Conservation (phyloP, 2,888 invertebrate species). For the Brachypalpus laphriformis region DNA sequence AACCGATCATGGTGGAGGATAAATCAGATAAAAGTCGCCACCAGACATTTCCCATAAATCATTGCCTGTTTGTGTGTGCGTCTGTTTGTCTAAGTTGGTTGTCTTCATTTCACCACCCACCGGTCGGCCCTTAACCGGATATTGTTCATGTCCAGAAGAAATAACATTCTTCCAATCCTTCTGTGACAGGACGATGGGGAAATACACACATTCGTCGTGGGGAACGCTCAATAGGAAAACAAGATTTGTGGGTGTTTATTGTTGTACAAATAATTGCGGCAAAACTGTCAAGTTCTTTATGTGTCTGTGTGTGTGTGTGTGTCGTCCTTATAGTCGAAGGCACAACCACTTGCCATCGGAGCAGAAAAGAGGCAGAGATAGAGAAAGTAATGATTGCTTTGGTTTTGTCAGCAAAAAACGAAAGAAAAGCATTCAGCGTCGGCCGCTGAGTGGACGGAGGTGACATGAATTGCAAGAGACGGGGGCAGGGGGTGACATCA, state of each 20-base stretch:
- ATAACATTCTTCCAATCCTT: conserved; percentile 49
- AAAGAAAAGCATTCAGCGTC: conserved; percentile 16
- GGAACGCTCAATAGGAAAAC: conserved; percentile 39
- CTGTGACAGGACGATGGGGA: conserved; percentile 25
- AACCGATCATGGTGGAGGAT: background rate
- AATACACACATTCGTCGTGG: background rate
- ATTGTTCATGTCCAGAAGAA: conserved; percentile 56
- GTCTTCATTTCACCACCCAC: conserved; percentile 6
- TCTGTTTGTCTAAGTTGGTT: conserved; percentile 36
- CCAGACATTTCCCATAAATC: conserved; percentile 69
- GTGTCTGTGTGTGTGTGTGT: background rate
- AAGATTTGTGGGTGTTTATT: conserved; percentile 71
- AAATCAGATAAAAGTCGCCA: conserved; percentile 67
- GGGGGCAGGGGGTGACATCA: conserved; percentile 18
- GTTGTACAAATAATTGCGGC: conserved; percentile 73
- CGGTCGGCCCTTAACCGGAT: conserved; percentile 37
- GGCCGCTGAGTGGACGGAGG: background rate
- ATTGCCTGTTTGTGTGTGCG: conserved; percentile 43
- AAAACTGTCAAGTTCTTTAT: conserved; percentile 61
- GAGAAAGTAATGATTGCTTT: conserved; percentile 56
- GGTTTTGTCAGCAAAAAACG: conserved; percentile 55
- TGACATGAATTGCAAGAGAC: too few species aligned
- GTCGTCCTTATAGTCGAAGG: conserved; percentile 12
- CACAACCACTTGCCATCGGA: conserved; percentile 4
- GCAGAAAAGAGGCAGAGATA: conserved; percentile 10